phyloP scores from a whole-genome alignment of 1,140 invertebrate species.

The Drosophila baimaii region DNA sequence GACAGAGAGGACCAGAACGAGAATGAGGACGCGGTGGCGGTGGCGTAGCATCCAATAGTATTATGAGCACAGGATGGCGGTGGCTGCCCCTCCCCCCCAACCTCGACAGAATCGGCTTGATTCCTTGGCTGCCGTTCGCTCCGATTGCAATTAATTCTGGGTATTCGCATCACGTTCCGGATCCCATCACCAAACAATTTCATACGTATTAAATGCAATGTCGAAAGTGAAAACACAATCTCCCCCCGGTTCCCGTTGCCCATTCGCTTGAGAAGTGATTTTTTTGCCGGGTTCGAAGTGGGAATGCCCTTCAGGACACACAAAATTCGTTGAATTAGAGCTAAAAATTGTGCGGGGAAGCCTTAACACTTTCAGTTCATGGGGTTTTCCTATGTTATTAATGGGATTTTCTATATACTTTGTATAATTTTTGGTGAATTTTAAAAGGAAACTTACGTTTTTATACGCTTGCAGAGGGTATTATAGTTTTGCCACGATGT shows the following conservation, averaged over 20 bases:
- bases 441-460: too few species aligned
- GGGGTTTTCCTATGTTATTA: too few species aligned
- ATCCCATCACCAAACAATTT: slow-evolving; percentile 82
- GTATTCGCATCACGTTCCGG: slow-evolving; percentile 76
- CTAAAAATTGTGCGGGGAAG: too few species aligned
- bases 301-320: slow-evolving; percentile 4
- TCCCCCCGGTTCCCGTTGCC: slow-evolving; percentile 10
- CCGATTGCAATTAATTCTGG: slow-evolving; percentile 74
- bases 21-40: neutral
- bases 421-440: neutral
- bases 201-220: slow-evolving; percentile 81
- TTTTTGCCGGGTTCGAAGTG: slow-evolving; percentile 9
- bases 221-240: slow-evolving; percentile 72
- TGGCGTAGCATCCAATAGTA: slow-evolving; percentile 35
- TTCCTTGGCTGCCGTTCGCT: slow-evolving; percentile 33
- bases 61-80: slow-evolving; percentile 23
- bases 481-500: too few species aligned
- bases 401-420: neutral
- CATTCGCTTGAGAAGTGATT: neutral
- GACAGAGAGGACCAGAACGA: neutral
- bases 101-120: slow-evolving; percentile 26
- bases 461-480: too few species aligned
- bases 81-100: slow-evolving; percentile 3
- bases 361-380: too few species aligned
- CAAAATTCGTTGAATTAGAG: slow-evolving; percentile 1